Base-by-base conservation (phyloP, 2,888 invertebrate genomes). In the Hybos culiciformis region DNA sequence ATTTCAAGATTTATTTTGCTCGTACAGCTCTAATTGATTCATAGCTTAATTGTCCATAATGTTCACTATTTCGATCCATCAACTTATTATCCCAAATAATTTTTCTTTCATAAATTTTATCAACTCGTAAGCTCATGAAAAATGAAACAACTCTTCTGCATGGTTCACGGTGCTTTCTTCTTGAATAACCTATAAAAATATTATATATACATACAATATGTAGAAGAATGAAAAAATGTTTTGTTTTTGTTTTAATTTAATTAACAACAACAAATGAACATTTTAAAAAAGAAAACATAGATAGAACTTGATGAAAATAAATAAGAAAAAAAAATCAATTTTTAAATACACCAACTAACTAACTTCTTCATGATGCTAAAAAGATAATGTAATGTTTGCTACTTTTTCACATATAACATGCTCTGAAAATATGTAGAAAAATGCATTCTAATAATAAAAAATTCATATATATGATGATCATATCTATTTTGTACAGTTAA, bases 21-120 rank as follows among this genome's bases (percentile, higher is more conserved):
- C 82, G 77, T 67, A 91, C 88, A 50, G 91, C 91, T 68, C 81
- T 71, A n/a, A 82, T 74, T 0, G 90, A 80, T 65, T 92, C 92
- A 59, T 78, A 90, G 53, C 84, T 83, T 26, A 92, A 66, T 48
- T 84, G 82, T 41, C 83, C 82, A 58, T 82, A 88, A 3, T 80
- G 77, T 33, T 88, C 87, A 3, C 86, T 85, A 11, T 77, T 80
- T 42, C 74, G 77, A 54, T 91, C 83, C 12, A 73, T 68, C 7
- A 90, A 68, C 48, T 83, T 82, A 4, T 70, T 70, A 46, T 79
- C 80, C 85, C 90, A 92, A 0, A 78, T 72, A 29, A 90, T 73
- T 62, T 80, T 72, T 53, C 80, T 75, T 43, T 88, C 87, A 50
- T 87, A 86, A 42, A 91, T 72, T 46, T 80, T 73, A 61, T 92